Base-by-base conservation (phyloP, 2,888 invertebrate species). In the Vannuccia rotundouncinata region DNA sequence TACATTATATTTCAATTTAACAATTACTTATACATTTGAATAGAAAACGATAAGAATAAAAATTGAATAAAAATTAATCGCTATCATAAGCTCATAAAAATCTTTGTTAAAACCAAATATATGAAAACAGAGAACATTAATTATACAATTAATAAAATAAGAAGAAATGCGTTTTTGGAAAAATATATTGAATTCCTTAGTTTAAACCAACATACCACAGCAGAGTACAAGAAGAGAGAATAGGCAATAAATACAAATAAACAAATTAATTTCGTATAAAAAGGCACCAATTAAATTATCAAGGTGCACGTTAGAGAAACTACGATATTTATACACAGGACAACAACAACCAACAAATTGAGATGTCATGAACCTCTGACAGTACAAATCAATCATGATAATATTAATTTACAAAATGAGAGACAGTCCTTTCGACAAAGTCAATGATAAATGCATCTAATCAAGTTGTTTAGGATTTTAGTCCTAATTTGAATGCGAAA, bases 171-270 rank as follows among this genome's bases (percentile, higher is more conserved):
- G 5, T 66, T 66, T 66, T n/a, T 13, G 66, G 66, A 17, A 66
- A 17, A 66, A 66, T 66, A 22, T 66, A 66, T 66, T 66, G 2
- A 66, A 66, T 66, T 66, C 25, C 5, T 2, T 22, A 22, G 25
- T 22, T 66, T 66, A 13, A 66, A 66, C 66, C 66, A 66, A 66
- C 66, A 66, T 22, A 66, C 22, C 13, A 22, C 66, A 13, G n/a
- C n/a, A n/a, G n/a, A 22, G 25, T 66, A 66, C 5, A 22, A 13
- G 66, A 66, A 5, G 25, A 66, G 66, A 27, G 66, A 66, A n/a
- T n/a, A n/a, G n/a, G n/a, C 22, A 66, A 66, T 66, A 66, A 66
- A 66, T 66, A 66, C 66, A 66, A 22, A 17, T 45, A 27, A 66
- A 66, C 66, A 66, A 66, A 13, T 22, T 5, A 66, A 66, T 17